A percentile compares a stretch with the other conserved stretches of the same genome.
phyloP scores from a whole-genome alignment of 1,140 invertebrate genomes.

The Hycleus cichorii region DNA sequence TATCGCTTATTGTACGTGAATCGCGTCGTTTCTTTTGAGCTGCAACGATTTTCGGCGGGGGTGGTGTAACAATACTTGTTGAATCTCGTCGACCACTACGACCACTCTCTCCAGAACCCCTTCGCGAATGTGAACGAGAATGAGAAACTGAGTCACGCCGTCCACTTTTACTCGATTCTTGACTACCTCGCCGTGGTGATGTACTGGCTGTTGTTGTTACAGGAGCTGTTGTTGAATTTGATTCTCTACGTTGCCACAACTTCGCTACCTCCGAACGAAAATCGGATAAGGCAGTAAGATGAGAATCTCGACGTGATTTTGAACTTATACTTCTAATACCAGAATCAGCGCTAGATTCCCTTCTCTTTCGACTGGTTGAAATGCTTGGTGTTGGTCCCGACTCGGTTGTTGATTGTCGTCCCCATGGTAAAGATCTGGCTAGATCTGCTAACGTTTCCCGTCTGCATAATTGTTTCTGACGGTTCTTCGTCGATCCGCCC shows the following conservation, averaged over 20 bases:
- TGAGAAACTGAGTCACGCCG: constrained; percentile 39
- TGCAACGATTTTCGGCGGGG: constrained; percentile 51
- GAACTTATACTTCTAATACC: constrained; percentile 68
- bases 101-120: constrained; percentile 57
- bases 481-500: constrained; percentile 58
- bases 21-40: constrained; percentile 58
- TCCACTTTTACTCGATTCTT: constrained; percentile 40
- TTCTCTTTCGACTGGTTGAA: constrained; percentile 50
- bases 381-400: constrained; percentile 44
- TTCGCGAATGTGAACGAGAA: constrained; percentile 41
- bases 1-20: constrained; percentile 40
- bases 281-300: constrained; percentile 55
- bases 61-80: constrained; percentile 46
- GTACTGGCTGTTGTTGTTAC: constrained; percentile 39
- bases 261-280: constrained; percentile 63
- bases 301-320: constrained; percentile 62
- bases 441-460: constrained; percentile 80
- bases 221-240: constrained; percentile 39
- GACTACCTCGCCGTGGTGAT: constrained; percentile 48
- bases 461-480: constrained; percentile 61
- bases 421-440: constrained; percentile 66
- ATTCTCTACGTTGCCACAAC: constrained; percentile 59
- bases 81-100: constrained; percentile 58
- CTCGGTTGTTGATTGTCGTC: constrained; percentile 51
- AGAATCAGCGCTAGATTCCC: constrained; percentile 75